Conservation (phyloP, 2,797 vertebrate genomes). For the Morus bassanus region DNA sequence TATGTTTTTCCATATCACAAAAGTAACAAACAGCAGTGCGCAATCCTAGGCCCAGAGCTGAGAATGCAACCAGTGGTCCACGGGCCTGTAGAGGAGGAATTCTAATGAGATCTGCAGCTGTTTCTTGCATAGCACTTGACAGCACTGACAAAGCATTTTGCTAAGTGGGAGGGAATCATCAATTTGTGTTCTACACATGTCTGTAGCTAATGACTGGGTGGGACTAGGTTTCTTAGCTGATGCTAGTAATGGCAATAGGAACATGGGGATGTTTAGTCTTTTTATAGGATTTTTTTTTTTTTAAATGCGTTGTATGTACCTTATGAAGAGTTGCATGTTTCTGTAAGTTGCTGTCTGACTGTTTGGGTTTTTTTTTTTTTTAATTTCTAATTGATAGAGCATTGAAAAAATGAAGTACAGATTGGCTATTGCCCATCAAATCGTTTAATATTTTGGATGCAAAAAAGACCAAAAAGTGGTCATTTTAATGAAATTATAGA, state of each 20-base stretch:
- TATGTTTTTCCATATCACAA: background rate
- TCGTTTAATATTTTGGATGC: background rate
- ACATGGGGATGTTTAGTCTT: background rate
- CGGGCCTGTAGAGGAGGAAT: background rate
- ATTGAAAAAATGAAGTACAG: background rate
- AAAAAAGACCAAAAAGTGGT: background rate
- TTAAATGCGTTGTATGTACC: background rate
- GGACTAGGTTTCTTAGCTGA: background rate
- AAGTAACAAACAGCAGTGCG: background rate
- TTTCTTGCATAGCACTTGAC: background rate
- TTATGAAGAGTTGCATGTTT: background rate
- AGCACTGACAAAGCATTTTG: background rate
- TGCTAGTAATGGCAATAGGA: background rate
- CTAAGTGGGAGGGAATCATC: background rate
- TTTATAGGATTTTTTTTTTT: too few species aligned
- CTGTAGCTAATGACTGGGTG: too few species aligned
- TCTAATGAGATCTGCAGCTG: background rate
- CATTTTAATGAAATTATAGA: background rate
- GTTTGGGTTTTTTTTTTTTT: background rate
- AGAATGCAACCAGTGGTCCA: background rate
- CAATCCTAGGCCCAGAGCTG: background rate
- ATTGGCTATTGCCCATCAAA: background rate
- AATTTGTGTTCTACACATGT: background rate
- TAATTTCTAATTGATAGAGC: background rate
- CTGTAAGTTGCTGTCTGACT: background rate